These are phyloP conservation scores for Pristionchus entomophagus DNA, from an alignment of 2,888 invertebrate species.

Conservation along the genomic window DNA sequence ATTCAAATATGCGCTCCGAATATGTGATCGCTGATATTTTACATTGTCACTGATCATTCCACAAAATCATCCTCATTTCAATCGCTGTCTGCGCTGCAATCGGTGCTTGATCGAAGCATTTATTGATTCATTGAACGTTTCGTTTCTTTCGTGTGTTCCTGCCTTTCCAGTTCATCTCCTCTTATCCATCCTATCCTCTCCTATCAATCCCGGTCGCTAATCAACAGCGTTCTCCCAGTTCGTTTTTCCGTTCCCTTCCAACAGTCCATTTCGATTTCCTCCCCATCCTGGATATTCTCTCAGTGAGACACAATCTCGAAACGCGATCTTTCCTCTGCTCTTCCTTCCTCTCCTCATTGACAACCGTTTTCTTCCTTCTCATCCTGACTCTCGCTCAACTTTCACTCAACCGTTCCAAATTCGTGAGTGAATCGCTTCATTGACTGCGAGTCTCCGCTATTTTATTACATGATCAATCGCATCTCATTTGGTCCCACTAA, in stretches of 20 bases:
- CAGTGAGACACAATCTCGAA: background rate
- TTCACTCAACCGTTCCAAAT: slow-evolving; percentile 42
- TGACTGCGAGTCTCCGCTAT: background rate
- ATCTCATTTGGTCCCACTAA: no score
- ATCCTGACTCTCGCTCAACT: background rate
- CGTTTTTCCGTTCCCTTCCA: background rate
- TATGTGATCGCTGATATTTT: no score
- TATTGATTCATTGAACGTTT: no score
- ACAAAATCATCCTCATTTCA: no score
- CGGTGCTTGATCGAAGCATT: no score
- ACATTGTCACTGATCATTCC: no score
- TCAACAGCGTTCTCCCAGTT: slow-evolving; percentile 30
- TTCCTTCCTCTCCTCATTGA: slow-evolving; percentile 9
- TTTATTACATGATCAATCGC: no score
- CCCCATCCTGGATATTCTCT: slow-evolving; percentile 10
- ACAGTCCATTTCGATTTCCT: slow-evolving; percentile 40
- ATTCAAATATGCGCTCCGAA: no score
- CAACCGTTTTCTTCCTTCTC: slow-evolving; percentile 35
- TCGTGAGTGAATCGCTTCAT: background rate
- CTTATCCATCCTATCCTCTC: background rate
- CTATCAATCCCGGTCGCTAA: slow-evolving; percentile 16
- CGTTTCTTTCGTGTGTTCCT: no score
- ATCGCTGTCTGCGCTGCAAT: no score
- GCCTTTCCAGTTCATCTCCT: background rate
- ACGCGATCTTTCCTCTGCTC: background rate